A percentile compares a stretch with the other conserved stretches of the same genome.
Evolutionary conservation across 2,797 vertebrate genomes (phyloP).

Genomic region (Helostoma temminkii): DNA sequence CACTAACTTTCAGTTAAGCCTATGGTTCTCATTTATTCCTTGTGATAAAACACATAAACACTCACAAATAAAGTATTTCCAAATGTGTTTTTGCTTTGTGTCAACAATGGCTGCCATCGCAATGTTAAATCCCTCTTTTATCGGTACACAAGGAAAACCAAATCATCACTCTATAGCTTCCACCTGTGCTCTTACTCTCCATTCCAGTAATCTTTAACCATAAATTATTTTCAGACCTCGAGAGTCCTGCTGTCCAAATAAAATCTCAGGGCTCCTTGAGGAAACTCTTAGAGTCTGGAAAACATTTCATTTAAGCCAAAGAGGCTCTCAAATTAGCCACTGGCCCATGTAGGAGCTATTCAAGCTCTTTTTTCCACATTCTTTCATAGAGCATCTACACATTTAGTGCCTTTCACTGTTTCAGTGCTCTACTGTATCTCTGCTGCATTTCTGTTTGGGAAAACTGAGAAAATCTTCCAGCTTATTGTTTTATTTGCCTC

Average conservation of each 20-base stretch:
- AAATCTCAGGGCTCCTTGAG: slow-evolving; percentile 44
- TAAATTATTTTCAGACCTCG: slow-evolving; percentile 74
- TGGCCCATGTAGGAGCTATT: slow-evolving; percentile 42
- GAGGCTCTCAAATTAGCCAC: slow-evolving; percentile 58
- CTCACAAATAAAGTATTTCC: slow-evolving; percentile 35
- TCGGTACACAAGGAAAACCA: slow-evolving; percentile 36
- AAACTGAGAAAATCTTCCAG: neutral
- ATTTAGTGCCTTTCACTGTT: slow-evolving; percentile 37
- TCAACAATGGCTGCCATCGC: slow-evolving; percentile 50
- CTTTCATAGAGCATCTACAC: slow-evolving; percentile 69
- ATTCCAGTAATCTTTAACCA: slow-evolving; percentile 68
- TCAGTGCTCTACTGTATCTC: slow-evolving; percentile 3
- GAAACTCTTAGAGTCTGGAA: slow-evolving; percentile 75
- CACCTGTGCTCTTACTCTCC: slow-evolving; percentile 78
- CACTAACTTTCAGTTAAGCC: slow-evolving; percentile 1
- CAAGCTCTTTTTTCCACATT: slow-evolving; percentile 59
- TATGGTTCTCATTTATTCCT: slow-evolving; percentile 30
- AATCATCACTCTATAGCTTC: slow-evolving; percentile 69
- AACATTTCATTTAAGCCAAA: slow-evolving; percentile 74
- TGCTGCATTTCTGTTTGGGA: neutral
- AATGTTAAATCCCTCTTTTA: slow-evolving; percentile 48
- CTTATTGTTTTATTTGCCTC: neutral
- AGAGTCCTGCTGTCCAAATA: slow-evolving; percentile 53
- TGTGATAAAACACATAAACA: slow-evolving; percentile 50
- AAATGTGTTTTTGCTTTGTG: slow-evolving; percentile 62